Base-by-base conservation (phyloP, 2,797 vertebrate species). In the Rhodeus uyekii region DNA sequence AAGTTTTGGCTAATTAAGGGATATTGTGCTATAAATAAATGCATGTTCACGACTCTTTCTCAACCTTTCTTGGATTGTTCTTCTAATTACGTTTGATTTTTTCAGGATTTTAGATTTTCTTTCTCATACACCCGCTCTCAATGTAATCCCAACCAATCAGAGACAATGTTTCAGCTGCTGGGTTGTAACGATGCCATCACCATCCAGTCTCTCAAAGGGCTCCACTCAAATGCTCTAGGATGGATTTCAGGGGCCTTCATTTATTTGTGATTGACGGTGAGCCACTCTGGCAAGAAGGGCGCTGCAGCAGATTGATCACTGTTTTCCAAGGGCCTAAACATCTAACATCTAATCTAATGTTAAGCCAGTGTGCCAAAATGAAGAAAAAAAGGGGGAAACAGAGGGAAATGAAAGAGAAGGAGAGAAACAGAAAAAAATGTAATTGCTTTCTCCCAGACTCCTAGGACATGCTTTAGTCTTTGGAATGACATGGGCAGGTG, bases 311-410 rank as follows among this genome's bases (percentile, higher is more conserved):
- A 90, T 87, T 87, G 89, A 91, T 88, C 64, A n/a, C 71, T 85
- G 75, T 44, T 42, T 74, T 77, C 89, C 89, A 84, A 83, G 58
- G 75, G 87, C 80, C 88, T 77, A 87, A 75, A 78, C 76, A 87
- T 87, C 83, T 86, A 75, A 78, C 76, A 87, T 87, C 83, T 86
- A 88, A 90, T 88, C 88, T 91, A 83, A 91, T 83, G 90, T 87
- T 86, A 89, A 89, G 81, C 86, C 78, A 46, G 68, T 48, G 83
- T 78, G 87, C 80, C 76, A 55, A 48, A 74, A 61, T n/a, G 53
- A 80, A 82, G 38, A 58, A 63, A 24, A 29, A 55, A 19, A 29
- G 22, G 34, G 55, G 42, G 65, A 44, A 53, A 67, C 19, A 14
- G 60, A 53, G 42, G 63, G 39, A 55, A 84, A 64, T 76, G 64